Evolutionary conservation across 2,113 vertebrate genomes (phyloP).

Genomic region (Pomatostomus ruficeps): DNA sequence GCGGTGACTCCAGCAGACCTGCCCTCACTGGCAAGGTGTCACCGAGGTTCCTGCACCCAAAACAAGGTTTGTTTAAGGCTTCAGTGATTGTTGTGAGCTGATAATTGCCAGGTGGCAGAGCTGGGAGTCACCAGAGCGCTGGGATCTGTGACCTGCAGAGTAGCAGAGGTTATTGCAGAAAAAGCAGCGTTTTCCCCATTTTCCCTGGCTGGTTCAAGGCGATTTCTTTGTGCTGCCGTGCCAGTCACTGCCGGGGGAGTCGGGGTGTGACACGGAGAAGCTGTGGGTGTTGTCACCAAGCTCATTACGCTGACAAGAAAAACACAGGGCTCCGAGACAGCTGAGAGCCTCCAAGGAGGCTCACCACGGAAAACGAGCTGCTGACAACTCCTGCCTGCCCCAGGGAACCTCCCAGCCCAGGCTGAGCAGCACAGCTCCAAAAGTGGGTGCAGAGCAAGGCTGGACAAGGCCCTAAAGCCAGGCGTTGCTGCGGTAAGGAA

Average conservation of each 20-base stretch:
- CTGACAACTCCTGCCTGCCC: neutral
- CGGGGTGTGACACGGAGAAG: conserved; percentile 20
- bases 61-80: neutral
- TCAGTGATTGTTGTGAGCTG: conserved; percentile 2
- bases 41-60: neutral
- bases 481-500: neutral
- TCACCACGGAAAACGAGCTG: neutral
- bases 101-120: neutral
- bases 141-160: neutral
- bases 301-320: conserved; percentile 40
- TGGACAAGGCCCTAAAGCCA: neutral
- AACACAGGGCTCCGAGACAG: conserved; percentile 6
- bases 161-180: neutral
- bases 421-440: neutral
- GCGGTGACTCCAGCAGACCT: neutral
- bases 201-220: neutral
- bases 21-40: neutral
- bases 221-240: neutral
- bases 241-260: neutral
- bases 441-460: neutral
- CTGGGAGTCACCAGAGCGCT: neutral
- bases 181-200: neutral
- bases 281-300: conserved; percentile 31
- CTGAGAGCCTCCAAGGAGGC: neutral
- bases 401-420: neutral